Conservation (phyloP, 2,113 vertebrate genomes). For the Setophaga kirtlandii region DNA sequence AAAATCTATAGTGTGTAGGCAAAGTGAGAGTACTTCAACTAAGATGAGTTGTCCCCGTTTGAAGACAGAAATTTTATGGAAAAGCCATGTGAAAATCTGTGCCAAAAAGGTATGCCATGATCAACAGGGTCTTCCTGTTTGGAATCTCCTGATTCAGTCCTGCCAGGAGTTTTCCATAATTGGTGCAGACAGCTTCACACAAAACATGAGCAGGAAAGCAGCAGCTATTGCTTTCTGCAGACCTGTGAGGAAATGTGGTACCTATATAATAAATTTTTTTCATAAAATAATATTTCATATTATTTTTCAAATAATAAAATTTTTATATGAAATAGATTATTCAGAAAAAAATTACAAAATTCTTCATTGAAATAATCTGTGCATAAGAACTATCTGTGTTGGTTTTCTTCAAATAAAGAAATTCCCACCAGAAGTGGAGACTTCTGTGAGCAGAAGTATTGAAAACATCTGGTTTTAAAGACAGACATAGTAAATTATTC, state of each 20-base stretch:
- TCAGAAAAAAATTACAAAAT: not conserved
- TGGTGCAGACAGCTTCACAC: not conserved
- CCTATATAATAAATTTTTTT: too few species aligned
- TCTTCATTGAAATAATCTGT: not conserved
- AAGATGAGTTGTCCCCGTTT: not conserved
- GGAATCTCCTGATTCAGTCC: not conserved
- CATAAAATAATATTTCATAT: too few species aligned
- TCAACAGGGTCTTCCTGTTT: slow-evolving; percentile 35
- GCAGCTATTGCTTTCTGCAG: not conserved
- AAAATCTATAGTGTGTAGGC: not conserved
- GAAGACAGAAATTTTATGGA: not conserved
- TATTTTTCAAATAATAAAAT: not conserved
- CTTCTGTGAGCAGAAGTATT: not conserved
- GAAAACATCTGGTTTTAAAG: not conserved
- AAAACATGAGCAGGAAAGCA: not conserved
- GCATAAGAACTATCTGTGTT: not conserved
- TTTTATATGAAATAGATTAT: not conserved
- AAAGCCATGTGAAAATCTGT: not conserved
- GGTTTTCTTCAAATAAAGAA: not conserved
- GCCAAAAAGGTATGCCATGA: slow-evolving; percentile 3
- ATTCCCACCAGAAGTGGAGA: not conserved
- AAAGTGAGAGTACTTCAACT: not conserved
- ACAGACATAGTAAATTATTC: not conserved
- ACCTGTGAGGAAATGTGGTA: not conserved
- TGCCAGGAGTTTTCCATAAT: not conserved